Base-by-base conservation (phyloP, 53 echinoderm and acorn worm genomes). In the Apostichopus leukothele region DNA sequence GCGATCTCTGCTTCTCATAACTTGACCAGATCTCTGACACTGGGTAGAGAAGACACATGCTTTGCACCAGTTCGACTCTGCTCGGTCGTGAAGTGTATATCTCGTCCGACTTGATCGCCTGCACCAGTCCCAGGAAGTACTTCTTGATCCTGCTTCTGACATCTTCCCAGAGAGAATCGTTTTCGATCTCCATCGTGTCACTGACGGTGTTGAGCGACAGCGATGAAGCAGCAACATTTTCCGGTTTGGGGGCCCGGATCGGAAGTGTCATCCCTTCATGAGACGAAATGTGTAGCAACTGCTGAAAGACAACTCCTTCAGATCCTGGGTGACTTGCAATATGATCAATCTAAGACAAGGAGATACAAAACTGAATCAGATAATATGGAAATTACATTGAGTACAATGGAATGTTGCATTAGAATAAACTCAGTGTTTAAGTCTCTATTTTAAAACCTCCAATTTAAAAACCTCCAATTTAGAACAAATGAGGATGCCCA, bases 181-280 rank as follows among this genome's bases (percentile, higher is more conserved):
- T 99, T 86, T 92, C 92, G 68, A 91, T 89, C 87, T 99, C 96
- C 22, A 91, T 90, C 2, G 93, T 78, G 60, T 96, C 93, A 4
- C 89, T 83, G 90, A 96, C 83, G 51, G 96, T 92, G 89, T 96
- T 99, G 27, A 96, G 89, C 12, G 96, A 99, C 76, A 96, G 54
- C 19, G 93, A 84, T 4, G 96, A 96, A 54, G 93, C 88, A 26
- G 94, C 81, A 23, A 90, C 87, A 76, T 90, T 92, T 68, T 90
- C 89, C 2, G 92, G 91, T 39, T 93, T 91, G 16, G 95, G 93
- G 53, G 94, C 94, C 50, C 96, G 79, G 88, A 95, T 88, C 13
- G 99, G 99, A 4, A 96, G 93, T 54, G 90, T 94, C 53, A 99
- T 76, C 5, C 99, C 99, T 87, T 99, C 95, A 52, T 96, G 96